phyloP scores from a whole-genome alignment of 2,888 invertebrate species.

The Hipparchia sbordonii region DNA sequence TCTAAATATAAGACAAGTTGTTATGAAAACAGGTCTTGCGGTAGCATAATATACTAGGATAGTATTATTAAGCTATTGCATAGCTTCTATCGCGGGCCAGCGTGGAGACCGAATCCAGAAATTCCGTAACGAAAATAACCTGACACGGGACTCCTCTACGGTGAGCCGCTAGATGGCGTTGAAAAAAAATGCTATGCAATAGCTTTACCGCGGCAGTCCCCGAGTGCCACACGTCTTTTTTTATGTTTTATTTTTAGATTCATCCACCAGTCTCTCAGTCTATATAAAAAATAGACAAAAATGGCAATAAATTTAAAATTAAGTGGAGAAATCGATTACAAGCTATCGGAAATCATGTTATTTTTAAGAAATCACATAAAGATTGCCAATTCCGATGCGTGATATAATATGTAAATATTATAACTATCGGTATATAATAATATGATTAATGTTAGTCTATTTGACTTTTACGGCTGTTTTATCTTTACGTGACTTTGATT shows the following conservation, averaged over 20 bases:
- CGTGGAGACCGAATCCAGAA: too few species aligned
- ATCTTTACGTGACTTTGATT: constrained; percentile 20
- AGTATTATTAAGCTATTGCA: too few species aligned
- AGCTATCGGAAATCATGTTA: constrained; percentile 23
- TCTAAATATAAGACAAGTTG: not conserved
- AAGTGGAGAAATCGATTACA: constrained; percentile 26
- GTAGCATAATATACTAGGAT: too few species aligned
- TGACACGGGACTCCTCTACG: too few species aligned
- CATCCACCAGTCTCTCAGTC: not conserved
- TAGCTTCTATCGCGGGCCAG: too few species aligned
- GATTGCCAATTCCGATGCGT: constrained; percentile 7
- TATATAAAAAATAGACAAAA: constrained; percentile 9
- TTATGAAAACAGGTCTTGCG: not conserved
- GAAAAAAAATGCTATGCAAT: too few species aligned
- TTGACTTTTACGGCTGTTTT: constrained; percentile 22
- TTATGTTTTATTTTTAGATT: not conserved
- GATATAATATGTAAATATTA: constrained; percentile 20
- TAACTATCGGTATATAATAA: not conserved
- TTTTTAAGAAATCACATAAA: constrained; percentile 21
- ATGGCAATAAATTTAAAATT: constrained; percentile 25
- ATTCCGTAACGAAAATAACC: too few species aligned
- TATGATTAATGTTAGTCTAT: constrained; percentile 19
- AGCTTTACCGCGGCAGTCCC: too few species aligned
- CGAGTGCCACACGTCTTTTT: too few species aligned
- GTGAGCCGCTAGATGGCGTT: too few species aligned